A percentile compares a stretch with the other conserved stretches of the same genome.
These are phyloP conservation scores for Calypte anna DNA, from an alignment of 2,113 vertebrate species.

Conservation along the genomic window DNA sequence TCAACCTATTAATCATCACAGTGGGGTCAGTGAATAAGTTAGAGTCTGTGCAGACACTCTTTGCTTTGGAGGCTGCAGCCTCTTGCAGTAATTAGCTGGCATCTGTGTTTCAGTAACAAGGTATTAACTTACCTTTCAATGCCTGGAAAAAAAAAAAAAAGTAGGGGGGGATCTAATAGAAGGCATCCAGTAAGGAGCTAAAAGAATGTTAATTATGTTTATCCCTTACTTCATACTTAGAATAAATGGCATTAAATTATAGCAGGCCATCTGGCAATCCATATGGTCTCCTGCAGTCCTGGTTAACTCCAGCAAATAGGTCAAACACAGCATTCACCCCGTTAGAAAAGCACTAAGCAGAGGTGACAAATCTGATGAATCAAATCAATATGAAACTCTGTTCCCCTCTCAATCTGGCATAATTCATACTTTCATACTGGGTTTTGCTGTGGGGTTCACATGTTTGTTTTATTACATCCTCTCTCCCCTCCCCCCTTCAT, in stretches of 20 bases:
- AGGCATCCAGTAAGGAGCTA: slow-evolving; percentile 59
- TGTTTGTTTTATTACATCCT: background rate
- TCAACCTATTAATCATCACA: slow-evolving; percentile 76
- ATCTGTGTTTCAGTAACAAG: slow-evolving; percentile 74
- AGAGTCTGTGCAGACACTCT: slow-evolving; percentile 55
- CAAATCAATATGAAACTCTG: slow-evolving; percentile 27
- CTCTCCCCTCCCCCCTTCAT: background rate
- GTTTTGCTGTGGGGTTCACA: background rate
- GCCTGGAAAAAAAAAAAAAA: slow-evolving; percentile 45
- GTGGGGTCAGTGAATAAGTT: slow-evolving; percentile 69
- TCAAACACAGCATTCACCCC: slow-evolving; percentile 63
- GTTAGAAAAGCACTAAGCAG: slow-evolving; percentile 73
- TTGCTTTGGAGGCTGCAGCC: slow-evolving; percentile 60
- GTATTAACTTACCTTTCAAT: slow-evolving; percentile 75
- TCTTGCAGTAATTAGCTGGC: slow-evolving; percentile 78
- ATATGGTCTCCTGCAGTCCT: slow-evolving; percentile 75
- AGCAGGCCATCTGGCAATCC: slow-evolving; percentile 79
- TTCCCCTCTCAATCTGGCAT: background rate
- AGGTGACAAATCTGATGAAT: slow-evolving; percentile 57
- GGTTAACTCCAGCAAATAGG: slow-evolving; percentile 76
- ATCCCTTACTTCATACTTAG: slow-evolving; percentile 75
- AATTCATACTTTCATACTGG: background rate
- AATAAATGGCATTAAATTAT: slow-evolving; percentile 77
- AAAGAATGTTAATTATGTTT: slow-evolving; percentile 80
- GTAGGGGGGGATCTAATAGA: slow-evolving; percentile 46